Percentiles rank a stretch among this genome's conserved stretches.
Evolutionary conservation across 2,797 vertebrate genomes (phyloP).

Genomic region (Prionace glauca): DNA sequence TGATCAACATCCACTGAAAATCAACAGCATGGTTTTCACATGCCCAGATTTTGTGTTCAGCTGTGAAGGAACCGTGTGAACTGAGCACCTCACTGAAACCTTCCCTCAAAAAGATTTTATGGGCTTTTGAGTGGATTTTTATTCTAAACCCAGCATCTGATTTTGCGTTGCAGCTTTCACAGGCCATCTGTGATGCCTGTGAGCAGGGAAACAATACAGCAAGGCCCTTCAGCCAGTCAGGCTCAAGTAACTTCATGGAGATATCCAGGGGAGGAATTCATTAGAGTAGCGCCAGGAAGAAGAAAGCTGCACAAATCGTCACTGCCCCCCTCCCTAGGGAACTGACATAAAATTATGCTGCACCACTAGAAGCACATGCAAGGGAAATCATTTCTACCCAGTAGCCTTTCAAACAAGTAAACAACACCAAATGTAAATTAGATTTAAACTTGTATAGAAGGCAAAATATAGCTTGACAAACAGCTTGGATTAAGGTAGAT

Average conservation of each 20-base stretch:
- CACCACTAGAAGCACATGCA: too few species aligned
- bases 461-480: too few species aligned
- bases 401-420: too few species aligned
- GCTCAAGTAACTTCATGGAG: neutral
- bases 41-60: neutral
- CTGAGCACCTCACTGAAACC: neutral
- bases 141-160: neutral
- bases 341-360: too few species aligned
- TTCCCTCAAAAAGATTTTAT: neutral
- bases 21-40: neutral
- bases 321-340: too few species aligned
- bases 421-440: too few species aligned
- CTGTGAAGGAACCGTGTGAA: neutral
- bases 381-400: too few species aligned
- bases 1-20: slow-evolving; percentile 12
- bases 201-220: neutral
- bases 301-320: too few species aligned
- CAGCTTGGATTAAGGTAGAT: too few species aligned
- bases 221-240: neutral
- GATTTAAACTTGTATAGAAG: too few species aligned
- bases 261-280: neutral
- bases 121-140: neutral
- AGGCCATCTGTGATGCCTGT: neutral
- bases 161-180: neutral
- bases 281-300: neutral